Evolutionary conservation across 64 coral and sea anemone genomes (phyloP).

Genomic region (Montipora cactus): DNA sequence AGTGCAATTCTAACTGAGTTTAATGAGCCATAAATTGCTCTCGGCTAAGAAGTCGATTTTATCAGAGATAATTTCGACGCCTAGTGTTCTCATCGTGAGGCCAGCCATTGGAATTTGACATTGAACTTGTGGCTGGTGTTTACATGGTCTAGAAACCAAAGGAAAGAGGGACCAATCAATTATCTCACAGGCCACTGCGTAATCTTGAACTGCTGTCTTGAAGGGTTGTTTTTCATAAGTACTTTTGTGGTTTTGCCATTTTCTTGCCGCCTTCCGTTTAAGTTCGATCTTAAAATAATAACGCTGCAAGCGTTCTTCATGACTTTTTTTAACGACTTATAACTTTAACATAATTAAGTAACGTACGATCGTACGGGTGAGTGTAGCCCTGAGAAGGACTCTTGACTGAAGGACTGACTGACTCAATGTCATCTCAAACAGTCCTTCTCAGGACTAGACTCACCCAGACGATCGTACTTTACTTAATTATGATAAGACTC

Average conservation of each 20-base stretch:
- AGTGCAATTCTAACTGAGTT: not conserved
- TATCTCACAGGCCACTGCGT: conserved; percentile 21
- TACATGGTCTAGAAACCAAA: not conserved
- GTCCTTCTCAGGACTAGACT: too few species aligned
- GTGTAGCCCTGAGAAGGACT: too few species aligned
- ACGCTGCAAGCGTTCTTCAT: not conserved
- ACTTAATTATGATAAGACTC: too few species aligned
- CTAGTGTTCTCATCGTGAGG: not conserved
- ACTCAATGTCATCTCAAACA: too few species aligned
- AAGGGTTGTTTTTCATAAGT: not conserved
- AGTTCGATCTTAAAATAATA: not conserved
- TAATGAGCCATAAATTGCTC: conserved; percentile 41
- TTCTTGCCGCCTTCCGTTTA: not conserved
- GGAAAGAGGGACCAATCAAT: not conserved
- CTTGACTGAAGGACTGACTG: too few species aligned
- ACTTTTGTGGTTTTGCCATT: conserved; percentile 16
- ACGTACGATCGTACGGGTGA: too few species aligned
- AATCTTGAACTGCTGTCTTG: not conserved
- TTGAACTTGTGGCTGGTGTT: not conserved
- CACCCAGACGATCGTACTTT: too few species aligned
- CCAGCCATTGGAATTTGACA: not conserved
- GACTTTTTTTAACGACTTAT: too few species aligned
- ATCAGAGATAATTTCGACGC: conserved; percentile 16
- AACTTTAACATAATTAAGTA: too few species aligned
- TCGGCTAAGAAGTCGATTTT: not conserved